A percentile compares a stretch with the other conserved stretches of the same genome.
phyloP scores from a whole-genome alignment of 2,888 invertebrate species.

The Cephus spinipes region DNA sequence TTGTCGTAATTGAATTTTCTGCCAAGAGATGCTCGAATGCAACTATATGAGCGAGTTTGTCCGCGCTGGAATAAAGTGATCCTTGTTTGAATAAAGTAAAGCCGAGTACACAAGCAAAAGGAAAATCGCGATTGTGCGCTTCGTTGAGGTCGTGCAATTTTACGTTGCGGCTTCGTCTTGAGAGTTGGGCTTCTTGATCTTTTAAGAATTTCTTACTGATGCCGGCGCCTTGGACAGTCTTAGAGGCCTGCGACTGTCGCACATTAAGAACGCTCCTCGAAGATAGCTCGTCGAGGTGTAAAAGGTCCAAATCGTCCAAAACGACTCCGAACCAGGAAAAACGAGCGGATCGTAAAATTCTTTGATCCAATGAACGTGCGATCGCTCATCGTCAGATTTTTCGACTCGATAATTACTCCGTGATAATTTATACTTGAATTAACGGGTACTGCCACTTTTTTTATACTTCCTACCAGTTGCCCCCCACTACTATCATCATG shows the following conservation, averaged over 20 bases:
- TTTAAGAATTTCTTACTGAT: not conserved
- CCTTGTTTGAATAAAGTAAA: not conserved
- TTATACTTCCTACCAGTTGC: not conserved
- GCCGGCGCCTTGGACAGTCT: not conserved
- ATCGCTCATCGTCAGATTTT: not conserved
- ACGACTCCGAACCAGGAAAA: not conserved
- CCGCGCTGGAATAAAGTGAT: not conserved
- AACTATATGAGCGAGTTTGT: not conserved
- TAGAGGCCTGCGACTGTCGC: not conserved
- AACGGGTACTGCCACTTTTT: not conserved
- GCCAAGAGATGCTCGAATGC: constrained; percentile 22
- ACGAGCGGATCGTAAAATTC: not conserved
- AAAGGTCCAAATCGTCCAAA: not conserved
- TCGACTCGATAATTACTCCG: not conserved
- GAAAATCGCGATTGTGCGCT: constrained; percentile 44
- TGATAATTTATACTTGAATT: not conserved
- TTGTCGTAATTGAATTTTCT: constrained; percentile 56
- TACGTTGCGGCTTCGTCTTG: constrained; percentile 11
- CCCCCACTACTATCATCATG: not conserved
- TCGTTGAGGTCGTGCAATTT: constrained; percentile 33
- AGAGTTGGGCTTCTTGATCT: not conserved
- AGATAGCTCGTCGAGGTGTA: not conserved
- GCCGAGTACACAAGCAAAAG: not conserved
- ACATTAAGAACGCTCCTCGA: not conserved
- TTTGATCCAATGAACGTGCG: not conserved